Base-by-base conservation (phyloP, 2,113 vertebrate genomes). In the Leptocoma aspasia region DNA sequence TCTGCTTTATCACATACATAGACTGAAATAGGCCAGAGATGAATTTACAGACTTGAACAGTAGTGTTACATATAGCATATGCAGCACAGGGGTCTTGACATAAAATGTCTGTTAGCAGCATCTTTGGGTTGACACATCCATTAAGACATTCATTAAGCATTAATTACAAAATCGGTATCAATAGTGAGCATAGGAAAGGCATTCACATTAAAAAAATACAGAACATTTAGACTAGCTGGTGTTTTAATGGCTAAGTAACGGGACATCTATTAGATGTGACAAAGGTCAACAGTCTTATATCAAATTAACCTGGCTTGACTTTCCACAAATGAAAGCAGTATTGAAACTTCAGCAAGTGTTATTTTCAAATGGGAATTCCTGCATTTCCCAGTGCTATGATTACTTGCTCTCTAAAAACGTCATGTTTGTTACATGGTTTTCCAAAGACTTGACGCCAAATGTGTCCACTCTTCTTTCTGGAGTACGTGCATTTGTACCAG, bases 361-460 rank as follows among this genome's bases (percentile, higher is more conserved):
- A 91, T 53, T 96, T 89, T 95, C 76, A 91, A 47, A 80, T 68
- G 83, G 94, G 89, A 92, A 80, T 60, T 89, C 18, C 60, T 95
- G 79, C 86, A 73, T 96, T 95, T 94, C 71, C 78, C 66, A 91
- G 90, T 87, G 90, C 86, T 90, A 0, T 27, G 79, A 93, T 97
- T 98, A 98, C 97, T 99, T 99, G 97, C 98, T 99, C 94, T 99
- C 98, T 93, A 98, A 97, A 97, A 99, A 98, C 0, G 98, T 99
- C 94, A 99, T 98, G 60, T 96, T 98, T 91, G 98, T 95, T 96
- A 98, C 97, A 92, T 98, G 98, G 82, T 98, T 98, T 97, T 99
- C 98, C 96, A 98, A 96, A 90, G 98, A 98, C 87, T 98, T 98
- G 71, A 98, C 95, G 49, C 98, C 98, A 49, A 98, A 98, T 44